phyloP scores from a whole-genome alignment of 2,113 vertebrate genomes.

The Melanerpes aurifrons region DNA sequence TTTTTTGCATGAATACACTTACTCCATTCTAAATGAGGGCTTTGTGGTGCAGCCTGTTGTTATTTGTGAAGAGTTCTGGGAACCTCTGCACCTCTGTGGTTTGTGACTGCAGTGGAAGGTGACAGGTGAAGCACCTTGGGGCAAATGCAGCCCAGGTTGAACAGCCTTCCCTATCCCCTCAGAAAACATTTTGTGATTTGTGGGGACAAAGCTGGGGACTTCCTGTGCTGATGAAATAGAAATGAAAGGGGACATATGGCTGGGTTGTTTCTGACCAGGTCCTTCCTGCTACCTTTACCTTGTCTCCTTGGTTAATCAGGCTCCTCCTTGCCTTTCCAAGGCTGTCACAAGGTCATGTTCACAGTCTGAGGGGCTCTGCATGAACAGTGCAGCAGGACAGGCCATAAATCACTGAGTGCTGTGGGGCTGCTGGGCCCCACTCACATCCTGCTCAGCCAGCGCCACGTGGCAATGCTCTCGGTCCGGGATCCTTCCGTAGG shows the following conservation, averaged over 20 bases:
- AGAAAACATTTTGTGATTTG: neutral
- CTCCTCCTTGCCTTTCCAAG: neutral
- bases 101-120: neutral
- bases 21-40: neutral
- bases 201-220: neutral
- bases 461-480: fast-evolving
- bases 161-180: neutral
- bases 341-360: neutral
- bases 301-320: fast-evolving
- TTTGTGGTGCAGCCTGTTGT: neutral
- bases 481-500: neutral
- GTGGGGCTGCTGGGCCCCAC: neutral
- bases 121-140: neutral
- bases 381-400: neutral
- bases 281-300: neutral
- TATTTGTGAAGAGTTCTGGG: neutral
- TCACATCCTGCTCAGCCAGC: neutral
- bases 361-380: neutral
- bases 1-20: neutral
- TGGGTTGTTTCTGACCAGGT: neutral
- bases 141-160: neutral
- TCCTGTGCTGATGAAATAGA: neutral
- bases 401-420: fast-evolving
- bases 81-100: fast-evolving
- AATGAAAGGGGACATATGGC: fast-evolving